phyloP scores from a whole-genome alignment of 2,113 vertebrate species.

The Geococcyx californianus region DNA sequence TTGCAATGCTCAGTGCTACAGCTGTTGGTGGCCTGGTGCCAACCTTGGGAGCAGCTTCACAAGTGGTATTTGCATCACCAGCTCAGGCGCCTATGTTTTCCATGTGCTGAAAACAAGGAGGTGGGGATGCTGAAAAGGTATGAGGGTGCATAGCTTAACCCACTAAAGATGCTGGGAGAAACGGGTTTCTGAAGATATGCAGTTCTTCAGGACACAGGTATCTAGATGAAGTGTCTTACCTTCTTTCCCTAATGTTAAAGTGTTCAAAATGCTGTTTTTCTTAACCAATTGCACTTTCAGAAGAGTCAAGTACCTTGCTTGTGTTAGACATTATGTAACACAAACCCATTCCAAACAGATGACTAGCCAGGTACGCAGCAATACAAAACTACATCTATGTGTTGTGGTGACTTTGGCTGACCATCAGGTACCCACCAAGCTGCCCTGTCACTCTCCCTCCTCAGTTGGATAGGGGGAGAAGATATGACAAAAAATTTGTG shows the following conservation, averaged over 20 bases:
- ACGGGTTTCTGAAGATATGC: neutral
- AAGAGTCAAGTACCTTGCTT: neutral
- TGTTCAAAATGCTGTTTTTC: neutral
- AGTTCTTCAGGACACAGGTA: neutral
- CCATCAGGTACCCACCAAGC: neutral
- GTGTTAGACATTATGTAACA: neutral
- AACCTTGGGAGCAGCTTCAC: neutral
- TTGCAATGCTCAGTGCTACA: neutral
- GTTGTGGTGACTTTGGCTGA: neutral
- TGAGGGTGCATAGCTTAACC: neutral
- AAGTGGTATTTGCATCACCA: neutral
- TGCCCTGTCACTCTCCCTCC: neutral
- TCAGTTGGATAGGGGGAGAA: neutral
- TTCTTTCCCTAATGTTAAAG: neutral
- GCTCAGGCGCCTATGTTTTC: neutral
- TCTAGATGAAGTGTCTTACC: neutral
- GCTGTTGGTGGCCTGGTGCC: neutral
- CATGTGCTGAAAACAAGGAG: neutral
- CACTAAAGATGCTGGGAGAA: neutral
- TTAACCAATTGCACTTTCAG: neutral
- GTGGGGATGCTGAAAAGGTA: neutral
- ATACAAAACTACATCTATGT: neutral
- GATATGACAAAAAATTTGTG: accelerated
- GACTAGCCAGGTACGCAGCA: neutral
- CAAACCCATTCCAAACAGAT: neutral